A percentile compares a stretch with the other conserved stretches of the same genome.
These are phyloP conservation scores for Nannoperca australis DNA, from an alignment of 2,797 vertebrate species.

Conservation along the genomic window DNA sequence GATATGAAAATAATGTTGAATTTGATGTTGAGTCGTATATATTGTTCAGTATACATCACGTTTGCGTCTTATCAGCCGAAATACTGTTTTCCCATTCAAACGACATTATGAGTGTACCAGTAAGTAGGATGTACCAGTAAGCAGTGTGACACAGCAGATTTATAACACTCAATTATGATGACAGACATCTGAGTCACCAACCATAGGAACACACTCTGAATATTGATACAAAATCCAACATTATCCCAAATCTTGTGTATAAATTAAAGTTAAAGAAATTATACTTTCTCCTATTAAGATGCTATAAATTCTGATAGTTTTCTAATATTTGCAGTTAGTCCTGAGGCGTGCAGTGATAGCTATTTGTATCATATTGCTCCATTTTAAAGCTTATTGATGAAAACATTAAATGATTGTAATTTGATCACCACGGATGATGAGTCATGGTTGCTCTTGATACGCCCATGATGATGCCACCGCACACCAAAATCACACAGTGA, in stretches of 20 bases:
- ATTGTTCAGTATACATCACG: not conserved
- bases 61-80: not conserved
- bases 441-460: constrained; percentile 56
- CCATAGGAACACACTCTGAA: not conserved
- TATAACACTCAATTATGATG: constrained; percentile 31
- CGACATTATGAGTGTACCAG: constrained; percentile 13
- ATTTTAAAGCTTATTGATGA: constrained; percentile 42
- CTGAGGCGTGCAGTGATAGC: not conserved
- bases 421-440: constrained; percentile 58
- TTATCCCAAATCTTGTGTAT: not conserved
- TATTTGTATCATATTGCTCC: constrained; percentile 16
- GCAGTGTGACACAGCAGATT: constrained; percentile 77
- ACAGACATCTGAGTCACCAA: constrained; percentile 43
- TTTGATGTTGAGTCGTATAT: not conserved
- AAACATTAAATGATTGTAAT: constrained; percentile 47
- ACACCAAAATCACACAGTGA: constrained; percentile 32
- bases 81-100: not conserved
- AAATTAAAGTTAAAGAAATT: not conserved
- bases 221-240: not conserved
- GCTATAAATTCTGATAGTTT: not conserved
- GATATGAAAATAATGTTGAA: not conserved
- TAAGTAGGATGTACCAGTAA: constrained; percentile 50
- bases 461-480: constrained; percentile 25
- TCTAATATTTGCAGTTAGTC: not conserved
- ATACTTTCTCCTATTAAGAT: not conserved